Evolutionary conservation across 2,797 vertebrate genomes (phyloP), one percentile per base, ranked within the genome.

Genomic region (Melopsittacus undulatus): DNA sequence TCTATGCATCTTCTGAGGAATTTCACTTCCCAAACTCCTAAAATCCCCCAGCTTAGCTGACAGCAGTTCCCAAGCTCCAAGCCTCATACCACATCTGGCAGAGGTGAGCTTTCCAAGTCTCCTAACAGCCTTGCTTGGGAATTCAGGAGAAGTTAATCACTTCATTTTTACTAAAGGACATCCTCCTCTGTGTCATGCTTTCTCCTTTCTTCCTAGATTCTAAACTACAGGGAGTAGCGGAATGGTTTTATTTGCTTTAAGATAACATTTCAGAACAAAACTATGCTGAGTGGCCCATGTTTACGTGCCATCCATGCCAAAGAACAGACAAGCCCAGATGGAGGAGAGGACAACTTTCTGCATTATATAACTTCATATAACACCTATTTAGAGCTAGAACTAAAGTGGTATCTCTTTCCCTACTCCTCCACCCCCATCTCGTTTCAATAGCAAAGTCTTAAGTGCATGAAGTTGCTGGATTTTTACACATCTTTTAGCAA

Each of bases 371-470:
- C 46, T 72, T 36, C 2, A 5, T 4, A n/a, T 32, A 48, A 48
- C 32, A 52, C 13, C 49, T 87, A 32, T 59, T 73, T 77, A 69
- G 2, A 61, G 32, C 5, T 18, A 42, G 73, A 81, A 93, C 23
- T 32, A 70, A 86, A 79, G 32, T 42, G 43, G 3, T 6, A 20
- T 36, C 46, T 54, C 32, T 46, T 40, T 48, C 24, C 11, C 49
- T 67, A 74, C 74, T 75, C n/a, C 36, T 46, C 16, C 5, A 0
- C 27, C 9, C 10, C 13, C 0, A 0, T 0, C 30, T 82, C 0
- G 0, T 83, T 91, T 83, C 66, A 87, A 49, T 2, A 76, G n/a
- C 11, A 26, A 72, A 38, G 43, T 69, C 69, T 90, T 38, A 75
- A 69, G n/a, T 13, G 59, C 18, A 46, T 22, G 19, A 59, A 86